These are phyloP conservation scores for Thalpophila matura DNA, from an alignment of 2,888 invertebrate genomes.

Conservation along the genomic window DNA sequence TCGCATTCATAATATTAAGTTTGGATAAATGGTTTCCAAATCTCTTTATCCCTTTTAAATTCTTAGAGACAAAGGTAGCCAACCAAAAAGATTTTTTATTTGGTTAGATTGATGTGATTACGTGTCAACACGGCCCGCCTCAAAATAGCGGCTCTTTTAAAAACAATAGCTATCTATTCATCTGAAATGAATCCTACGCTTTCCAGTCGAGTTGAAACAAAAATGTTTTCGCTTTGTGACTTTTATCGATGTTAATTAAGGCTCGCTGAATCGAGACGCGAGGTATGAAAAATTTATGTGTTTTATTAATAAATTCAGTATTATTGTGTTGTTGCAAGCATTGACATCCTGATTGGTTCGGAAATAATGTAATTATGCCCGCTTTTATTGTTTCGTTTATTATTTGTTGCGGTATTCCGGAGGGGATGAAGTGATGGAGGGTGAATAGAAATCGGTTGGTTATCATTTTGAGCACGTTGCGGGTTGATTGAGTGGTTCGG, in stretches of 20 bases:
- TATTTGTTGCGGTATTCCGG: conserved; percentile 26
- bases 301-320: conserved; percentile 32
- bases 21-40: not conserved
- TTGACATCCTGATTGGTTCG: conserved; percentile 20
- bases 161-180: conserved; percentile 48
- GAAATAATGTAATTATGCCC: conserved; percentile 32
- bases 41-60: not conserved
- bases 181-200: conserved; percentile 31
- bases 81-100: not conserved
- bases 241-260: conserved; percentile 47
- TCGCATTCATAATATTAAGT: too few relatives aligned
- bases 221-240: conserved; percentile 39
- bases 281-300: conserved; percentile 30
- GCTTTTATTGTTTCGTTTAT: conserved; percentile 39
- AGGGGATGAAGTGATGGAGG: not conserved
- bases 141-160: conserved; percentile 34
- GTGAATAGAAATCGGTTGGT: conserved; percentile 26
- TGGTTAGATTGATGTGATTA: conserved; percentile 20
- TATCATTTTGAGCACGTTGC: conserved; percentile 24
- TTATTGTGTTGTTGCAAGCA: conserved; percentile 29
- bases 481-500: conserved; percentile 31
- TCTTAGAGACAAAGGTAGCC: not conserved
- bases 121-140: conserved; percentile 33
- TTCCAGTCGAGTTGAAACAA: conserved; percentile 30
- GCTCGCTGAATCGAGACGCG: conserved; percentile 17